Evolutionary conservation across 1,140 invertebrate genomes (phyloP), one percentile per base, ranked within the genome.

Genomic region (Drosophila albomicans): DNA sequence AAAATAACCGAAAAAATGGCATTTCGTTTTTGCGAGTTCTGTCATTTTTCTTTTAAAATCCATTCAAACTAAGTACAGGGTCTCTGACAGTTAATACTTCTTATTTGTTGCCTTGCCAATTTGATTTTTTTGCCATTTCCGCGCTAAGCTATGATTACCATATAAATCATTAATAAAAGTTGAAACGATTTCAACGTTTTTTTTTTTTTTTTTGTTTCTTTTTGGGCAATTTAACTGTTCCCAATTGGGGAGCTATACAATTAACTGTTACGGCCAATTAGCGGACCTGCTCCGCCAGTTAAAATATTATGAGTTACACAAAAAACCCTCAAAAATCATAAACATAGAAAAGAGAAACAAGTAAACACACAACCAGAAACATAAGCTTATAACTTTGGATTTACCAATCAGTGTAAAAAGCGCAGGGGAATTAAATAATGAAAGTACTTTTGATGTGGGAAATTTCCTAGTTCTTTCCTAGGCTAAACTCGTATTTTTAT

Each of bases 111-210:
- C 3, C 15, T 30, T 10, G 5, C 16, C 10, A 25, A 28, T 43
- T 13, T 20, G 10, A 32, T 20, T 38, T 38, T 32, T 38, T 13
- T 25, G 41, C 15, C 46, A 20, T 48, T 16, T 48, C 16, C 46
- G 46, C 20, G 46, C 10, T 30, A 5, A 30, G 10, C 16, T 11
- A 30, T 51, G 13, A 51, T 51, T 51, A 51, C 16, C 15, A 25
- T 45, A 58, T 58, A 58, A 43, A 58, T 58, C 35, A 58, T 58
- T 58, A 58, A 58, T 43, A 15, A 56, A 56, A 28, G 32, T 38
- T 38, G 32, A 38, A 41, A 41, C 15, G 32, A 41, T 41, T 41
- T 20, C 13, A 10, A 57, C 25, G 20, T 51, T 15, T 28, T 30
- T 20, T 16, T 16, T 16, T 16, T 16, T 16, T 16, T 16, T 16